These are phyloP conservation scores for Gallinago media DNA, from an alignment of 2,113 vertebrate species.

Conservation along the genomic window DNA sequence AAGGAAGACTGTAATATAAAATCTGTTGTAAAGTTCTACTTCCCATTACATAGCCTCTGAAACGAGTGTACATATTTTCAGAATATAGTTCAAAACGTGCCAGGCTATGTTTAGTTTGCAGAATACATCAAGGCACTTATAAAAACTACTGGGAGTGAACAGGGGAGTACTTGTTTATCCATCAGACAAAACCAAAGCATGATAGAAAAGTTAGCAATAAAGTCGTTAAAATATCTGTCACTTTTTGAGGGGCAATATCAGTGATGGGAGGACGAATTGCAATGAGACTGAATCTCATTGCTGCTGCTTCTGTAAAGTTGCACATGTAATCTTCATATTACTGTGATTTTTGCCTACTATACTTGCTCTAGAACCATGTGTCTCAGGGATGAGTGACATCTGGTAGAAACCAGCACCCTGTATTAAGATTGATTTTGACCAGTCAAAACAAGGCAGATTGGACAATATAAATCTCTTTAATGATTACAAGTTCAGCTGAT, in stretches of 20 bases:
- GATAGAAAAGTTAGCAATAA: not conserved
- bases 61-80: not conserved
- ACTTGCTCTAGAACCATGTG: not conserved
- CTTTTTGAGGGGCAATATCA: not conserved
- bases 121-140: not conserved
- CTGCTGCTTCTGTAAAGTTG: not conserved
- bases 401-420: not conserved
- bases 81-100: not conserved
- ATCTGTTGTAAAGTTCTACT: not conserved
- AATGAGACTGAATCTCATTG: not conserved
- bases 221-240: not conserved
- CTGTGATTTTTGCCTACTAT: not conserved
- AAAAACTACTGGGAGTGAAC: not conserved
- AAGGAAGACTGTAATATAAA: not conserved
- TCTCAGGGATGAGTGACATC: slow-evolving; percentile 7
- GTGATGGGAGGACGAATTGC: not conserved
- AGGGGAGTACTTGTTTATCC: not conserved
- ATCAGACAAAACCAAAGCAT: not conserved
- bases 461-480: not conserved
- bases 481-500: slow-evolving; percentile 29
- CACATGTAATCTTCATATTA: not conserved
- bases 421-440: not conserved
- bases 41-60: not conserved
- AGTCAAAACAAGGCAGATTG: slow-evolving; percentile 24
- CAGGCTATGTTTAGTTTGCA: not conserved